These are phyloP conservation scores for Leptopilina boulardi DNA, from an alignment of 1,140 invertebrate genomes.

Conservation along the genomic window DNA sequence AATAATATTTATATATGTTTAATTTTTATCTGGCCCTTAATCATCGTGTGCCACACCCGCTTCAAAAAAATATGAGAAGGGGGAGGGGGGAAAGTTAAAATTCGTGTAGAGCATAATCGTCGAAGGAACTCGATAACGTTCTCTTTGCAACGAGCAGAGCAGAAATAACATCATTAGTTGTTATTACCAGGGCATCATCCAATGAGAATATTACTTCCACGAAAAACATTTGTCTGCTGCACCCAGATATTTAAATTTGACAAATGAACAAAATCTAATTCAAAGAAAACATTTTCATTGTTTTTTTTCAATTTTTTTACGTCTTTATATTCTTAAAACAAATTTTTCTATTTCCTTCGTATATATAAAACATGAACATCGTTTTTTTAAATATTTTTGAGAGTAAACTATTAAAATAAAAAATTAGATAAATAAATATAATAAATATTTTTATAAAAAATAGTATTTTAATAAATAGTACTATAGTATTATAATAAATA, in stretches of 20 bases:
- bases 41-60: constrained; percentile 50
- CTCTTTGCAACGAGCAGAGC: constrained; percentile 16
- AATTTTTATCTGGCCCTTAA: constrained; percentile 46
- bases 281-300: not conserved
- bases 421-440: no score
- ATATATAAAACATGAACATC: no score
- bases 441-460: no score
- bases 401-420: no score
- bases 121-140: constrained; percentile 7
- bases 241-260: constrained; percentile 18
- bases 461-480: no score
- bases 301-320: not conserved
- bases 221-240: constrained; percentile 28
- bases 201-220: not conserved
- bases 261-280: not conserved
- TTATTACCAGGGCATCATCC: constrained; percentile 12
- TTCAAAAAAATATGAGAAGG: no score
- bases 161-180: constrained; percentile 30
- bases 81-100: constrained; percentile 27
- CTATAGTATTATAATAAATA: no score
- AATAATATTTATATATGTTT: not conserved
- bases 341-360: no score
- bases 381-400: no score
- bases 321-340: not conserved
- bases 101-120: constrained; percentile 28